phyloP scores from a whole-genome alignment of 2,797 vertebrate species.

The Gymnoscopelus microlampas region DNA sequence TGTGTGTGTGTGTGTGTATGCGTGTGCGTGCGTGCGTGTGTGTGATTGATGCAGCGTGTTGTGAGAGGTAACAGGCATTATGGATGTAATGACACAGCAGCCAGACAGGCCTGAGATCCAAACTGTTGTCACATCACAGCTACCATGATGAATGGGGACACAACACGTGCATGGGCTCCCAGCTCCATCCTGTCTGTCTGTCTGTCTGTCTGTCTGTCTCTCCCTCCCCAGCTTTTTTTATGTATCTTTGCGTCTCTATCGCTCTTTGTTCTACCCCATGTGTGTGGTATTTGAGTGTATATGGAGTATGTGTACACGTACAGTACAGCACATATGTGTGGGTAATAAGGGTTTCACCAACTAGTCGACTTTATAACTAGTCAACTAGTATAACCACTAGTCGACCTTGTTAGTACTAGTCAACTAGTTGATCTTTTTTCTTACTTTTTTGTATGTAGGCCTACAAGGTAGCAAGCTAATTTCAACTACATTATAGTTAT shows the following conservation, averaged over 20 bases:
- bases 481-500: too few relatives aligned
- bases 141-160: slow-evolving; percentile 66
- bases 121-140: slow-evolving; percentile 53
- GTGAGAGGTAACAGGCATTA: slow-evolving; percentile 73
- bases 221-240: neutral
- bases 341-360: neutral
- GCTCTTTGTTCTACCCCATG: neutral
- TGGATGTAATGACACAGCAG: slow-evolving; percentile 76
- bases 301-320: too few relatives aligned
- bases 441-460: too few relatives aligned
- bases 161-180: slow-evolving; percentile 30
- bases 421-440: too few relatives aligned
- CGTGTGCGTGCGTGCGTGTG: slow-evolving; percentile 8
- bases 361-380: too few relatives aligned
- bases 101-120: slow-evolving; percentile 66
- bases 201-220: slow-evolving; percentile 11
- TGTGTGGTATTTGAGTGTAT: too few relatives aligned
- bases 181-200: slow-evolving; percentile 16
- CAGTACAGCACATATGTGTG: neutral
- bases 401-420: too few relatives aligned
- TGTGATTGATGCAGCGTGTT: slow-evolving; percentile 67
- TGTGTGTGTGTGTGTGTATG: slow-evolving; percentile 7
- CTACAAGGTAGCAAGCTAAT: too few relatives aligned
- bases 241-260: neutral
- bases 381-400: too few relatives aligned